A percentile compares a stretch with the other conserved stretches of the same genome.
These are phyloP conservation scores for Montifringilla adamsi DNA, from an alignment of 2,113 vertebrate species.

Conservation along the genomic window DNA sequence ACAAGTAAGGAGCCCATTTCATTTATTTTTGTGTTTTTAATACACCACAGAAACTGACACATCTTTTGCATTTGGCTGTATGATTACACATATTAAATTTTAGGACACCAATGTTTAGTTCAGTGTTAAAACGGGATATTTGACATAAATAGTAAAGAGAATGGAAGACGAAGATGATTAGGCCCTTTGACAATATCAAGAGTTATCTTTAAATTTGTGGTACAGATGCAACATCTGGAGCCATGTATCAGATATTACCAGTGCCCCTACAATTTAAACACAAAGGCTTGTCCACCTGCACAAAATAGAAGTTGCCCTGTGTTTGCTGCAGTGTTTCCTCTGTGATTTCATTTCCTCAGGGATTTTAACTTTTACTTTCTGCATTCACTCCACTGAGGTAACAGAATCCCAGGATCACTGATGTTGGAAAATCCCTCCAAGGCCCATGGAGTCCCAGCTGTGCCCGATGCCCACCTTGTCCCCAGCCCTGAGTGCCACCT, in stretches of 20 bases:
- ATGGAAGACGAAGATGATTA: not conserved
- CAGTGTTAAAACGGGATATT: not conserved
- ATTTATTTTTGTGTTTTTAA: not conserved
- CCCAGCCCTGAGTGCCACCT: too few relatives aligned
- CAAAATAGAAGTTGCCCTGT: not conserved
- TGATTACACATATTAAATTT: not conserved
- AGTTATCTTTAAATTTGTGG: not conserved
- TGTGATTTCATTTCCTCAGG: not conserved
- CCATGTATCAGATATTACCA: not conserved
- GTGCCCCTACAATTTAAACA: not conserved
- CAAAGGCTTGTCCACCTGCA: not conserved
- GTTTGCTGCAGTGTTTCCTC: not conserved
- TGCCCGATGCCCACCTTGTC: too few relatives aligned
- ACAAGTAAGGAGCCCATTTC: not conserved
- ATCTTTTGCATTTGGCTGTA: not conserved
- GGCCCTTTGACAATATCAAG: not conserved
- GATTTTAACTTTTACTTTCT: not conserved
- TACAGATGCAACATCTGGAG: not conserved
- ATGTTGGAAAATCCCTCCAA: accelerated
- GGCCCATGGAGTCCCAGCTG: accelerated
- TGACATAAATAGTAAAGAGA: not conserved
- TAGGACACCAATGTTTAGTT: not conserved
- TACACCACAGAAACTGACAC: not conserved
- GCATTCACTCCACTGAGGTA: not conserved
- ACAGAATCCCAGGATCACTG: accelerated